These are phyloP conservation scores for Tinea trinotella DNA, from an alignment of 2,888 invertebrate species.

Conservation along the genomic window DNA sequence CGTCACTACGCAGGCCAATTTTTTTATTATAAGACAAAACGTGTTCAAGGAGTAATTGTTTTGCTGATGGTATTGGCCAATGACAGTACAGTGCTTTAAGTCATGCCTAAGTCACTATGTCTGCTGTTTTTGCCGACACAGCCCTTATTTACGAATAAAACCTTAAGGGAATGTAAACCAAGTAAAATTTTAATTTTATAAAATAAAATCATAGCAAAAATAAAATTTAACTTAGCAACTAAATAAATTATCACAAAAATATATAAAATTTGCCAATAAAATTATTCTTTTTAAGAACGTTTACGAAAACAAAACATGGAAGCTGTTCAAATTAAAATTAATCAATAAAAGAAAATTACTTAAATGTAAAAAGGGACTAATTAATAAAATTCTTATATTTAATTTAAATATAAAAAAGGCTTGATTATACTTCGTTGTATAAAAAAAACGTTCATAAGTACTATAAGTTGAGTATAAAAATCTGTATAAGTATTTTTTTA, in stretches of 20 bases:
- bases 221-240: not conserved
- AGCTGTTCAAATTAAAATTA: too few species aligned
- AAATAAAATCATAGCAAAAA: not conserved
- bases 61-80: too few species aligned
- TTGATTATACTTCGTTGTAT: slow-evolving; percentile 48
- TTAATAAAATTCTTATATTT: not conserved
- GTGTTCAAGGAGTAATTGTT: too few species aligned
- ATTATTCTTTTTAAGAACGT: not conserved
- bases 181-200: not conserved
- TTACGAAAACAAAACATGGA: not conserved
- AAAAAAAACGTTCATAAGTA: too few species aligned
- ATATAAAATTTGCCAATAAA: slow-evolving; percentile 1
- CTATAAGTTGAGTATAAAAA: too few species aligned
- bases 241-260: slow-evolving; percentile 1
- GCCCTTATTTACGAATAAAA: too few species aligned
- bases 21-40: not conserved
- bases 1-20: too few species aligned
- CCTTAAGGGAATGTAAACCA: not conserved
- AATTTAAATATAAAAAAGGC: not conserved
- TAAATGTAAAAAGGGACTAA: not conserved
- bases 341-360: too few species aligned
- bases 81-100: too few species aligned
- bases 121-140: too few species aligned
- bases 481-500: too few species aligned
- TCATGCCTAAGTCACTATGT: too few species aligned